These are phyloP conservation scores for Actinernus sp. DNA, from an alignment of 92 coral and sea anemone genomes.

Conservation along the genomic window DNA sequence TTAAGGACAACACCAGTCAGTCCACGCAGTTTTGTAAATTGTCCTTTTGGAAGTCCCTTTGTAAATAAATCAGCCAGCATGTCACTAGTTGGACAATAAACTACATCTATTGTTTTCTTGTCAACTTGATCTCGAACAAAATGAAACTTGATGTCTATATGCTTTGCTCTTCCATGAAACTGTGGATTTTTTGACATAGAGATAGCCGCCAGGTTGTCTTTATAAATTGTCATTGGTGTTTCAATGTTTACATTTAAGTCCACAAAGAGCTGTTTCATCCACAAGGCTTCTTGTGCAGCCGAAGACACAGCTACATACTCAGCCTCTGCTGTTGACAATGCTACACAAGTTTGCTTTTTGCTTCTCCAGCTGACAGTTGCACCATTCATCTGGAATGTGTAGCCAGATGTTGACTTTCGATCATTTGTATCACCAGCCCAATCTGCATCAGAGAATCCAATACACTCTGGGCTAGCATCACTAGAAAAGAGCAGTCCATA, in stretches of 20 bases:
- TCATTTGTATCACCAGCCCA: slow-evolving; percentile 53
- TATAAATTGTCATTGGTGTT: slow-evolving; percentile 22
- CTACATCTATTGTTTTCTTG: too few relatives aligned
- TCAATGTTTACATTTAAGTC: slow-evolving; percentile 20
- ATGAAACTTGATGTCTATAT: slow-evolving; percentile 58
- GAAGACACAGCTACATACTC: slow-evolving; percentile 59
- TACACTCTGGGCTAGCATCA: slow-evolving; percentile 33
- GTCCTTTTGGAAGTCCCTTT: slow-evolving; percentile 50
- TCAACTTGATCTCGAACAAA: too few relatives aligned
- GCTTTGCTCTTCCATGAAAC: slow-evolving; percentile 62
- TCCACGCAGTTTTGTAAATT: too few relatives aligned
- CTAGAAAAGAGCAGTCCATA: slow-evolving; percentile 53
- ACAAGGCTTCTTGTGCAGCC: slow-evolving; percentile 54
- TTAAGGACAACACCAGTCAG: too few relatives aligned
- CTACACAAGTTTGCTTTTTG: slow-evolving; percentile 39
- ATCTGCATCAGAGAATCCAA: slow-evolving; percentile 41
- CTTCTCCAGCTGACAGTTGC: slow-evolving; percentile 53
- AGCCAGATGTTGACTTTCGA: too few relatives aligned
- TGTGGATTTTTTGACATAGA: slow-evolving; percentile 65
- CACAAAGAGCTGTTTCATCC: slow-evolving; percentile 25
- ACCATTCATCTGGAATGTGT: too few relatives aligned
- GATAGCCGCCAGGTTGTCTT: slow-evolving; percentile 67
- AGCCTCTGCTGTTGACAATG: too few relatives aligned
- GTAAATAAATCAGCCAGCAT: slow-evolving; percentile 73
- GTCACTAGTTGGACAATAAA: slow-evolving; percentile 48